Base-by-base conservation (phyloP, 2,113 vertebrate species). In the Platycercus adscitus region DNA sequence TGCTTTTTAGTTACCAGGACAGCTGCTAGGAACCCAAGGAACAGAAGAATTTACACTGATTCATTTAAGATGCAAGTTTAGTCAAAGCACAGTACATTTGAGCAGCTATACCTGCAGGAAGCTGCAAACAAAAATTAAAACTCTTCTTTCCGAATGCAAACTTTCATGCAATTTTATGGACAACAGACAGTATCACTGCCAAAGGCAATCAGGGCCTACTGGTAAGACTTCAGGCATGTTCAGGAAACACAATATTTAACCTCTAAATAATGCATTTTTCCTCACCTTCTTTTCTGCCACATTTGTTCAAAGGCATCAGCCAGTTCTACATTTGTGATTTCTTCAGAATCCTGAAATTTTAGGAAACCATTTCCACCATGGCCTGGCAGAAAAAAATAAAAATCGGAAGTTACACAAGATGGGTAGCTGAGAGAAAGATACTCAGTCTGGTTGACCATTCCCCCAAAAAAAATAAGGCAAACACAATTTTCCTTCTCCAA, bases 291-390 rank as follows among this genome's bases (percentile, higher is more conserved):
- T 97, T 99, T 99, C 97, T 99, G 99, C 99, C 99, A 99, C 99
- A 99, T 99, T 96, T 99, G 99, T 96, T 99, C 99, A 96, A 99
- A 99, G 26, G 99, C 99, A 89, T 99, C 99, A 8, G 99, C 99
- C 93, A 99, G 98, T 86, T 99, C 99, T 95, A 99, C 99, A 68
- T 99, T 99, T 88, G 99, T 99, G 77, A 99, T 99, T 98, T 99
- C 99, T 98, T 99, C 99, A 26, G 99, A 99, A 98, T 99, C 99
- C 95, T 99, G 99, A 97, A 99, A 99, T 98, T 99, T 99, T 93
- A 99, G 97, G 91, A 99, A 99, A 68, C 99, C 99, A 73, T 99
- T 99, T 82, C 99, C 99, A 31, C 99, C 99, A 17, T 99, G 99
- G 72, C 99, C 99, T 99, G 91, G 52, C 7, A 94, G 13, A 58